phyloP scores from a whole-genome alignment of 2,797 vertebrate species.

The Gouania willdenowi region DNA sequence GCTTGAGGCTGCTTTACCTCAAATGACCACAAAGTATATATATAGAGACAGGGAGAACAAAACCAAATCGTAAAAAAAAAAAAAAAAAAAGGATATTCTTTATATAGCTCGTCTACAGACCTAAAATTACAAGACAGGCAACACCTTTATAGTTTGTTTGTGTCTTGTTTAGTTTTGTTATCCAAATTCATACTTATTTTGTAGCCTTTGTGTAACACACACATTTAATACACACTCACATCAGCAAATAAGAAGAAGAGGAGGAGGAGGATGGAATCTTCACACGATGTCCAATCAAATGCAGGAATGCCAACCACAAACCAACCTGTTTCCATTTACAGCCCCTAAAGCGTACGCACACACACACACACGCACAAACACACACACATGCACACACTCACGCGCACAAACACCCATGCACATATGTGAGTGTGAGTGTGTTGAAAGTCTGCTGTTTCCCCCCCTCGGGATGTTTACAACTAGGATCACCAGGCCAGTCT shows the following conservation, averaged over 20 bases:
- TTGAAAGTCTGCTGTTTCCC: slow-evolving; percentile 40
- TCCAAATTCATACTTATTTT: no score
- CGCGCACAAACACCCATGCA: neutral
- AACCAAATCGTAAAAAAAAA: no score
- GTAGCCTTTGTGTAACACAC: no score
- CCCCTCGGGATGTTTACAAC: slow-evolving; percentile 68
- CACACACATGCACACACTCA: neutral
- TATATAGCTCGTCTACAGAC: no score
- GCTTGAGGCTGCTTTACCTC: slow-evolving; percentile 53
- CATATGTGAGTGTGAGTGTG: slow-evolving; percentile 26
- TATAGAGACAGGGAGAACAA: slow-evolving; percentile 44
- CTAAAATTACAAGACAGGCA: no score
- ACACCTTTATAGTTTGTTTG: no score
- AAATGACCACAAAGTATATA: slow-evolving; percentile 69
- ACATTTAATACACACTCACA: no score
- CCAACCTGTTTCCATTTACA: slow-evolving; percentile 72
- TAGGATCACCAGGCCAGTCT: slow-evolving; percentile 64
- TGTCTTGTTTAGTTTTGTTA: no score
- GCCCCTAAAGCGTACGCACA: slow-evolving; percentile 12
- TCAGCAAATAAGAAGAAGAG: slow-evolving; percentile 27
- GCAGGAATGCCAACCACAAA: slow-evolving; percentile 62
- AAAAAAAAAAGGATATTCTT: slow-evolving; percentile 24
- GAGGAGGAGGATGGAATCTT: slow-evolving; percentile 36
- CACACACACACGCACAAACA: neutral
- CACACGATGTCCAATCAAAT: slow-evolving; percentile 46